Base-by-base conservation (phyloP, 2,888 invertebrate species). In the Trichacis sp. region DNA sequence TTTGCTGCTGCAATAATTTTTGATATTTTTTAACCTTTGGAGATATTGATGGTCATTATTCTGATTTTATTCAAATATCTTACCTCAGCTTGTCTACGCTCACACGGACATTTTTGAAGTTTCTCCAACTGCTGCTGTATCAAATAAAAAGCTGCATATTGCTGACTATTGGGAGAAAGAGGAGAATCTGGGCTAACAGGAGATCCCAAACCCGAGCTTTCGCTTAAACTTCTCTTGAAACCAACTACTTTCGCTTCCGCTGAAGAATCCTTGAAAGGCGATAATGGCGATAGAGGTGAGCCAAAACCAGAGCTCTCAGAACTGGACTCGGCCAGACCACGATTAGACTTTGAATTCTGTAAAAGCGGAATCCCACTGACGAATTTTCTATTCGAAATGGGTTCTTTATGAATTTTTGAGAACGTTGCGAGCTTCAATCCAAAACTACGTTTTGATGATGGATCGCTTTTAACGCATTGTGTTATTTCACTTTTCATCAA, bases 11-110 rank as follows among this genome's bases (percentile, higher is more conserved):
- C n/a, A n/a, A n/a, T n/a, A n/a, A n/a, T n/a, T n/a, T n/a, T n/a
- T n/a, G n/a, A n/a, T n/a, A n/a, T n/a, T n/a, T n/a, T n/a, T n/a
- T n/a, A n/a, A n/a, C n/a, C n/a, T n/a, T n/a, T n/a, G n/a, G n/a
- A n/a, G n/a, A n/a, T n/a, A n/a, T n/a, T n/a, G n/a, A n/a, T 36
- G n/a, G 3, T 8, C 18, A 17, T 11, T 38, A n/a, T n/a, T n/a
- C n/a, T n/a, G n/a, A n/a, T n/a, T n/a, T n/a, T n/a, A n/a, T n/a
- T n/a, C n/a, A n/a, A n/a, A n/a, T n/a, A n/a, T n/a, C 12, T 11
- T 75, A 80, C 80, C 84, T 83, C 75, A n/a, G 78, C 74, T 48
- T 83, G 84, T 62, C 82, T 75, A 43, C 73, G 73, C 51, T 80
- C 77, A 66, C 81, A 83, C 5, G 81, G 54, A 62, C 83, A 83